phyloP scores from a whole-genome alignment of 2,888 invertebrate genomes.

The Neocrepidodera transversa region DNA sequence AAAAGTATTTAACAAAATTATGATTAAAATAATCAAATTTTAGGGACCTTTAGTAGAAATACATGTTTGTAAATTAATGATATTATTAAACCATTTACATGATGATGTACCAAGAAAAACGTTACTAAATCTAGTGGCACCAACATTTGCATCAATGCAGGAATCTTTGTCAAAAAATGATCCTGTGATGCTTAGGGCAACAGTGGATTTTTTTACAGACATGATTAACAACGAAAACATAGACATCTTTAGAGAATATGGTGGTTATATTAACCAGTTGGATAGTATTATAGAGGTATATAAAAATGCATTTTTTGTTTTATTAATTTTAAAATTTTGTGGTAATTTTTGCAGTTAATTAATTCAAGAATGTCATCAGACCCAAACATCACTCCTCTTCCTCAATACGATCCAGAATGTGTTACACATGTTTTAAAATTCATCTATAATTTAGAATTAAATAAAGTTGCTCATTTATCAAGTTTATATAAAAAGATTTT shows the following conservation, averaged over 20 bases:
- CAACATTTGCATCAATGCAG: slow-evolving; percentile 62
- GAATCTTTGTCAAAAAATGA: slow-evolving; percentile 61
- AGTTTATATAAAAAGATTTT: slow-evolving; percentile 59
- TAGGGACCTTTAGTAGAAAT: slow-evolving; percentile 60
- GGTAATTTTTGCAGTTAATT: slow-evolving; percentile 41
- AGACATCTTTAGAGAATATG: slow-evolving; percentile 42
- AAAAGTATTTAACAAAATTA: slow-evolving; percentile 5
- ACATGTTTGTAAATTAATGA: slow-evolving; percentile 64
- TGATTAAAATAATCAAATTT: slow-evolving; percentile 30
- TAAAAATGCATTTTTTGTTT: neutral
- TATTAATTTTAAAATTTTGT: neutral
- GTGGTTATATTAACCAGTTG: slow-evolving; percentile 56
- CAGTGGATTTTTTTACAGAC: slow-evolving; percentile 65
- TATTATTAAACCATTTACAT: slow-evolving; percentile 63
- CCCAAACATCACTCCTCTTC: slow-evolving; percentile 26
- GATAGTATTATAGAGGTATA: slow-evolving; percentile 55
- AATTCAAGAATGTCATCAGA: slow-evolving; percentile 34
- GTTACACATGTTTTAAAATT: slow-evolving; percentile 63
- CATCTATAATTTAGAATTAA: slow-evolving; percentile 59
- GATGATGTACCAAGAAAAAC: slow-evolving; percentile 62
- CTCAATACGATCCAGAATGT: slow-evolving; percentile 58
- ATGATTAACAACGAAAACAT: slow-evolving; percentile 54
- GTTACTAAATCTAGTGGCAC: slow-evolving; percentile 61
- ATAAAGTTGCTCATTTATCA: slow-evolving; percentile 58
- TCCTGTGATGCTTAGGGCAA: slow-evolving; percentile 61